Evolutionary conservation across 2,888 invertebrate species (phyloP), one percentile per base, ranked within the genome.

Genomic region (Empis livida): DNA sequence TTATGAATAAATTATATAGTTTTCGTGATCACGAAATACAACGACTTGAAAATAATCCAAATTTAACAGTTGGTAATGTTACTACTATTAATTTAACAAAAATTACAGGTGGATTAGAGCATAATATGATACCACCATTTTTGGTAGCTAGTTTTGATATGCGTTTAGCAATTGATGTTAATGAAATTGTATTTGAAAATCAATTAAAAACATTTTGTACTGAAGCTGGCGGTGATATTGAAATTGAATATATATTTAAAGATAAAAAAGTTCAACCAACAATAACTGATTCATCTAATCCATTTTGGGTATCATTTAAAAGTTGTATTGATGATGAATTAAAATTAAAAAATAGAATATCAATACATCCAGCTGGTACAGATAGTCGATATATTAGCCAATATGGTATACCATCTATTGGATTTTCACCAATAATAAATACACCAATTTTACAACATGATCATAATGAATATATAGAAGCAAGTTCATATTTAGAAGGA

Each of bases 291-390:
- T 65, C 72, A 1, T 71, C 68, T 2, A 85, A 87, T 63, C 75
- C 75, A 0, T 89, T 76, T 66, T 89, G 88, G 87, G 54, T 74
- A 6, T 80, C 84, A 3, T 86, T 90, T 54, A 82, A 80, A 60
- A 61, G 64, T 5, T 76, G 76, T 11, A 71, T 76, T 32, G 77
- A 82, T 58, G 68, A 75, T 38, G 37, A 17, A 43, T 37, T 67
- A 17, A 63, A 88, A 85, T 66, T 89, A 9, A 77, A 79, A 57
- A 63, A 84, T 54, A 78, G 79, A 53, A 73, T 74, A 45, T 77
- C 84, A 59, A 84, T 91, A 45, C 94, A 93, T 63, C 85, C 91
- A 0, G 95, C 90, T 3, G 91, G 85, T 35, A 94, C 95, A 0
- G 95, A 96, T 62, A 85, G 87, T 60, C 77, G 93, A 53, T 93